Conservation (phyloP, 92 coral and sea anemone species). For the Parazoanthus atlanticus region DNA sequence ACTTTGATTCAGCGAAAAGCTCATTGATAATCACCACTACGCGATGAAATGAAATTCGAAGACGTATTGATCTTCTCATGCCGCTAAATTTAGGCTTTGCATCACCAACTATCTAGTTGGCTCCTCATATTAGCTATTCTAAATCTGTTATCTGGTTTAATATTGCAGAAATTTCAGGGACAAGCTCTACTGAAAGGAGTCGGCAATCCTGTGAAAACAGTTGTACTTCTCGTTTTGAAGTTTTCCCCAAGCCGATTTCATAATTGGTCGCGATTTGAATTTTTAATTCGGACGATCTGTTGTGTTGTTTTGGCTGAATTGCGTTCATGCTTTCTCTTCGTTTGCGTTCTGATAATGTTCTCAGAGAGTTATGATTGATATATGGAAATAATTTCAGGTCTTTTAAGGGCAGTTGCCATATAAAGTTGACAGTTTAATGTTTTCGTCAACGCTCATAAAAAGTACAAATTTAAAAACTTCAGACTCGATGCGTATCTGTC, state of each 20-base stretch:
- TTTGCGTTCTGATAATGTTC: neutral
- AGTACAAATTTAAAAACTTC: too few relatives aligned
- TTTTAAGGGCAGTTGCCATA: neutral
- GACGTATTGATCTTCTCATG: conserved; percentile 27
- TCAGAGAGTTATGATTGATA: neutral
- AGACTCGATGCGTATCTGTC: too few relatives aligned
- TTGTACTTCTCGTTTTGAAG: neutral
- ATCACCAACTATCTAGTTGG: neutral
- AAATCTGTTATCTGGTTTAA: neutral
- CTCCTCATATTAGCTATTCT: neutral
- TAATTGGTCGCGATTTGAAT: conserved; percentile 15
- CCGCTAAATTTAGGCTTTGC: conserved; percentile 43
- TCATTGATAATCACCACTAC: neutral
- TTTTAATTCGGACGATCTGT: conserved; percentile 25
- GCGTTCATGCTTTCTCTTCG: neutral
- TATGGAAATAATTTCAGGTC: neutral
- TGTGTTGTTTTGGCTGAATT: neutral
- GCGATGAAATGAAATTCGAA: conserved; percentile 22
- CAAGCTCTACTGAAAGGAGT: neutral
- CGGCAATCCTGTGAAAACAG: neutral
- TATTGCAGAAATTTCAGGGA: neutral
- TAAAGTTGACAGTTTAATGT: neutral
- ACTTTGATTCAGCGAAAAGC: neutral
- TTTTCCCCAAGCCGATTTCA: conserved; percentile 37
- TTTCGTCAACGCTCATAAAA: neutral